Percentiles rank a stretch among this genome's conserved stretches.
Evolutionary conservation across 2,888 invertebrate species (phyloP).

Genomic region (Limnephilus marmoratus): DNA sequence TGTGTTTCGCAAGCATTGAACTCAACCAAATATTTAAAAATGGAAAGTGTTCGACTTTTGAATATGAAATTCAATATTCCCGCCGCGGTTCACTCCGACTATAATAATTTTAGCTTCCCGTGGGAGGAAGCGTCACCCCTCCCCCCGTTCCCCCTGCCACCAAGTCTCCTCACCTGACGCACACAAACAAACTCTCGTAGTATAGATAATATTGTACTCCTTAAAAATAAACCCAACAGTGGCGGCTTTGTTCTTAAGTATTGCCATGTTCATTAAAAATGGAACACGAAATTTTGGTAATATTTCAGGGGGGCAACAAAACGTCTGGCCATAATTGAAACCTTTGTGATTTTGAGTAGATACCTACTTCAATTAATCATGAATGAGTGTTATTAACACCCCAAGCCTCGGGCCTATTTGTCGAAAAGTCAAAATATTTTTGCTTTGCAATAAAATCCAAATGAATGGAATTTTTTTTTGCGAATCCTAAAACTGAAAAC

Average conservation of each 20-base stretch:
- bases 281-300: neutral
- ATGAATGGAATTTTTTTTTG: too few species aligned
- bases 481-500: too few species aligned
- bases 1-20: conserved; percentile 30
- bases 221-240: neutral
- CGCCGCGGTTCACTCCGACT: conserved; percentile 30
- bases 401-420: too few species aligned
- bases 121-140: conserved; percentile 51
- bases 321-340: too few species aligned
- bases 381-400: too few species aligned
- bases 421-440: too few species aligned
- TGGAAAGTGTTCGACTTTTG: conserved; percentile 40
- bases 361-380: too few species aligned
- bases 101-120: conserved; percentile 53
- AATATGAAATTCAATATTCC: conserved; percentile 50
- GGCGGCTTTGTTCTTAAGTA: conserved; percentile 18
- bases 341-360: too few species aligned
- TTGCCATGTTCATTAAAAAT: neutral
- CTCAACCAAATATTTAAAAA: conserved; percentile 30
- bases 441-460: too few species aligned
- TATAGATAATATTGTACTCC: conserved; percentile 3
- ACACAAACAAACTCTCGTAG: conserved; percentile 3
- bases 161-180: neutral
- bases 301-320: too few species aligned
- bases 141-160: neutral